phyloP scores from a whole-genome alignment of 2,113 vertebrate genomes.

The Corapipo altera region DNA sequence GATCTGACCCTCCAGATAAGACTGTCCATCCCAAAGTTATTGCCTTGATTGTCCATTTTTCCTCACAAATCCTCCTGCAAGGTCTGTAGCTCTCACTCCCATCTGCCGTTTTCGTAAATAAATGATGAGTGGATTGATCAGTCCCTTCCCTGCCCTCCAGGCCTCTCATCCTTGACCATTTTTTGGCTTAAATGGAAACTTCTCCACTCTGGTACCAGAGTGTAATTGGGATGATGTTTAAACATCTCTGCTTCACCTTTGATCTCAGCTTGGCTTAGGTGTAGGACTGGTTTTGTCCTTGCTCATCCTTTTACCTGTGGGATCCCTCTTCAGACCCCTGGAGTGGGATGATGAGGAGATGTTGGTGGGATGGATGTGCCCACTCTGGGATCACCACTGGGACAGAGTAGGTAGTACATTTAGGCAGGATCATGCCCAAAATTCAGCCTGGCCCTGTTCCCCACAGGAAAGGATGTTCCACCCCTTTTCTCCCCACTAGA shows the following conservation, averaged over 20 bases:
- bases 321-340: not conserved
- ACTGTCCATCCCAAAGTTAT: not conserved
- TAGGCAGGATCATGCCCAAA: not conserved
- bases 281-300: not conserved
- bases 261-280: not conserved
- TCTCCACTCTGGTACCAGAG: not conserved
- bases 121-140: conserved; percentile 66
- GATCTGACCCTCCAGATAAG: not conserved
- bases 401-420: not conserved
- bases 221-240: not conserved
- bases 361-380: not conserved
- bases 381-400: not conserved
- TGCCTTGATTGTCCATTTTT: not conserved
- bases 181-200: not conserved
- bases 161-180: not conserved
- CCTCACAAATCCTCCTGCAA: not conserved
- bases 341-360: not conserved
- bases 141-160: conserved; percentile 33
- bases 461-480: not conserved
- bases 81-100: not conserved
- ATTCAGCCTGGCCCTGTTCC: not conserved
- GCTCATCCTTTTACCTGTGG: rapidly evolving
- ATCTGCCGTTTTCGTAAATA: conserved; percentile 52
- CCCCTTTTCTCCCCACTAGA: not conserved
- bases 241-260: not conserved